These are phyloP conservation scores for Lepidotrigona ventralis DNA, from an alignment of 1,140 invertebrate genomes.

Conservation along the genomic window DNA sequence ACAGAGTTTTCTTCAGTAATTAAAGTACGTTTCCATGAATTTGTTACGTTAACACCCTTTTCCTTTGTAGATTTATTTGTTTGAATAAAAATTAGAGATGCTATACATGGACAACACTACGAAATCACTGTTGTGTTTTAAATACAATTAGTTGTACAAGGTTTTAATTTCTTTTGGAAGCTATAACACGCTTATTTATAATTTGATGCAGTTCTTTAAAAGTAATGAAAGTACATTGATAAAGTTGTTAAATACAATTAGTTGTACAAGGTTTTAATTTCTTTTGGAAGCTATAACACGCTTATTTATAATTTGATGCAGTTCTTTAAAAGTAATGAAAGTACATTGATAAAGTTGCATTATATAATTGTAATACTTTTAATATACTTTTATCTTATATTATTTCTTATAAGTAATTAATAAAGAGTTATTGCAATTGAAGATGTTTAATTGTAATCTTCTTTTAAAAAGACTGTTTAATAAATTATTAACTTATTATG, in stretches of 20 bases:
- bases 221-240: neutral
- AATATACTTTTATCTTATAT: neutral
- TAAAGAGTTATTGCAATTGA: neutral
- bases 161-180: neutral
- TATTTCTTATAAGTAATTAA: neutral
- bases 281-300: neutral
- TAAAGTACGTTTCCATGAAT: neutral
- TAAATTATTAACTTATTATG: neutral
- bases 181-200: neutral
- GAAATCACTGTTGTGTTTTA: neutral
- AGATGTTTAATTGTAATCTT: neutral
- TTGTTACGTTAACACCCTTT: too few species aligned
- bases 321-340: neutral
- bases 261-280: neutral
- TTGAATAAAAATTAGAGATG: too few species aligned
- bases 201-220: neutral
- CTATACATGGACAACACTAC: neutral
- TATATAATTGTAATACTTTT: neutral
- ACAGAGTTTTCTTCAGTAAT: neutral
- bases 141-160: neutral
- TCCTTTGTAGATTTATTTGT: neutral
- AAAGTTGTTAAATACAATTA: neutral
- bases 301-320: neutral
- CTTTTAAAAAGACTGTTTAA: neutral
- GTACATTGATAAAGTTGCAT: neutral